Evolutionary conservation across 1,140 invertebrate genomes (phyloP).

Genomic region (Neodiprion virginianus): DNA sequence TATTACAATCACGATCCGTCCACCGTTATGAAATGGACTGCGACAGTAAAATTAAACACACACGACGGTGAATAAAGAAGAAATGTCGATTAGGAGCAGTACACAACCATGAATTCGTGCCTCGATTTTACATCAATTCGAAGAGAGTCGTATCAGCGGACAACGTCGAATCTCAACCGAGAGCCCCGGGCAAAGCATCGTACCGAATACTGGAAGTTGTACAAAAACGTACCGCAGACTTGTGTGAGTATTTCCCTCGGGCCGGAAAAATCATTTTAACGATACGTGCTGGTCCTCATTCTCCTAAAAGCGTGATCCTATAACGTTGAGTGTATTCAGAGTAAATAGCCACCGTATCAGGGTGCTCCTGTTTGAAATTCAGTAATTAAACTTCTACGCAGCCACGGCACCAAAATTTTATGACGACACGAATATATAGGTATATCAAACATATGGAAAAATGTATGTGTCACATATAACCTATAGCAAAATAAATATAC

Average conservation of each 20-base stretch:
- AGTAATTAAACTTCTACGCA: neutral
- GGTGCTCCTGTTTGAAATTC: neutral
- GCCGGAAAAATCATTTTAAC: slow-evolving; percentile 1
- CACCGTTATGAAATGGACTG: too few species aligned
- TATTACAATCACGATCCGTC: too few species aligned
- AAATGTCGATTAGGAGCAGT: too few species aligned
- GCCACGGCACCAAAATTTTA: neutral
- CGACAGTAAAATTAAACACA: too few species aligned
- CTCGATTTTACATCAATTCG: too few species aligned
- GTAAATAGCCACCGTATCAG: slow-evolving; percentile 24
- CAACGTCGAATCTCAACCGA: neutral
- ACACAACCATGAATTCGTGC: too few species aligned
- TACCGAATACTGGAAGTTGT: neutral
- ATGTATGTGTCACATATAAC: too few species aligned
- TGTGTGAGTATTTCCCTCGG: slow-evolving; percentile 31
- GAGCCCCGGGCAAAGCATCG: neutral
- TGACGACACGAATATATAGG: neutral
- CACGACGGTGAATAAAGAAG: too few species aligned
- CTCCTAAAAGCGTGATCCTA: slow-evolving; percentile 1
- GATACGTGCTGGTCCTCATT: too few species aligned
- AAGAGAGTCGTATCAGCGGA: neutral
- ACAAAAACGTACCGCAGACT: neutral
- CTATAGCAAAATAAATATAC: too few species aligned
- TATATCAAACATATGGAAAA: too few species aligned
- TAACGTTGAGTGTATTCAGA: slow-evolving; percentile 15